Percentiles rank a stretch among this genome's conserved stretches.
These are phyloP conservation scores for Ernsta delagoae DNA, from an alignment of 2,888 invertebrate genomes.

Conservation along the genomic window DNA sequence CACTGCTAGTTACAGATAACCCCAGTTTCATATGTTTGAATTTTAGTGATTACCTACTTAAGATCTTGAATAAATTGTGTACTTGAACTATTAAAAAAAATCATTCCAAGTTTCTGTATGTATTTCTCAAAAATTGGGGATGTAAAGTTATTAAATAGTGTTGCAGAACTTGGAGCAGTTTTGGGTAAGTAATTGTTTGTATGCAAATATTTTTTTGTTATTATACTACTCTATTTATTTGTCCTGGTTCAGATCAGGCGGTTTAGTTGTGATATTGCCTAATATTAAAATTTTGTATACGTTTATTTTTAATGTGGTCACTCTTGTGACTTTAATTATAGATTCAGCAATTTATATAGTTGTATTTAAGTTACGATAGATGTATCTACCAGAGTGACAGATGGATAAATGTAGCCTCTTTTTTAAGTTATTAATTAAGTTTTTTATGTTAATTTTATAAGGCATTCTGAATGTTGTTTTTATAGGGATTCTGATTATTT, in stretches of 20 bases:
- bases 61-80: background rate
- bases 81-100: background rate
- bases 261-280: conserved; percentile 84
- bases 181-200: conserved; percentile 17
- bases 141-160: conserved; percentile 19
- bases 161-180: conserved; percentile 8
- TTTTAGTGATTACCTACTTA: background rate
- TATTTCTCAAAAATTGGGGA: background rate
- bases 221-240: conserved; percentile 63
- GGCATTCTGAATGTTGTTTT: conserved; percentile 62
- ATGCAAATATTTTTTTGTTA: conserved; percentile 33
- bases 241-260: conserved; percentile 61
- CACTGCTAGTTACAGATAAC: background rate
- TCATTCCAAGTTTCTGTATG: conserved; percentile 15
- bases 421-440: conserved; percentile 50
- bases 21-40: too few relatives aligned
- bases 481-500: conserved; percentile 51
- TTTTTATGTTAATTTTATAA: conserved; percentile 45
- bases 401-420: conserved; percentile 56
- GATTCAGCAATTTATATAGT: conserved; percentile 62
- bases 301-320: conserved; percentile 77
- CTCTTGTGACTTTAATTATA: conserved; percentile 76
- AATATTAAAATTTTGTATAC: conserved; percentile 81
- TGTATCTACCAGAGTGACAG: conserved; percentile 57
- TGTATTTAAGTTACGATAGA: conserved; percentile 58